Base-by-base conservation (phyloP, 2,888 invertebrate genomes). In the Pandemis heparana region DNA sequence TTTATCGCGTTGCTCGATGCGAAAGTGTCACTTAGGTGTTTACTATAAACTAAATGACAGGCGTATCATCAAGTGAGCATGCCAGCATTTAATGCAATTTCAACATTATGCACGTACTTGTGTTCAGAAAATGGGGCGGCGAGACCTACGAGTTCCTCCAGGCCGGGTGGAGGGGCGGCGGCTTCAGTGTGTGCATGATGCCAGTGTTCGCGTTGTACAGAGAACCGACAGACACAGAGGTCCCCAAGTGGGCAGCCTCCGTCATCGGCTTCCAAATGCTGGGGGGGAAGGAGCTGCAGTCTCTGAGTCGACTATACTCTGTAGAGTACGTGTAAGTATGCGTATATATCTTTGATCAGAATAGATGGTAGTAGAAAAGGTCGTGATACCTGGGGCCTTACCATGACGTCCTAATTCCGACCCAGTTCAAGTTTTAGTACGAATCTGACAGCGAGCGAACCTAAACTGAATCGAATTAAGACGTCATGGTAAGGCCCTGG, bases 81-180 rank as follows among this genome's bases (percentile, higher is more conserved):
- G n/a, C n/a, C n/a, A n/a, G n/a, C n/a, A n/a, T n/a, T n/a, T n/a
- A n/a, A n/a, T n/a, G n/a, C n/a, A n/a, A n/a, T n/a, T n/a, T n/a
- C n/a, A n/a, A n/a, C n/a, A n/a, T n/a, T 32, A 32, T 32, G 4
- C 23, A 32, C 23, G 23, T 32, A 32, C 23, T 16, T 65, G 51
- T 75, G 89, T 87, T 69, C 82, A 97, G 97, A 74, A 93, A 95
- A 90, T 97, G 97, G 97, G 95, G 96, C 0, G 86, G 87, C 48
- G 95, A 93, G 78, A 96, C 96, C 12, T 96, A 96, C 80, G 83
- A 84, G 80, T 96, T 95, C 79, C 95, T 94, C 79, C 95, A 90
- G 87, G 87, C 95, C 77, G 91, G 95, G 79, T 97, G 96, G 96
- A 92, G 92, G 82, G 92, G 95, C 82, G 95, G 95, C 0, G 91